These are phyloP conservation scores for Malacoraja senta DNA, from an alignment of 2,797 vertebrate genomes.

Conservation along the genomic window DNA sequence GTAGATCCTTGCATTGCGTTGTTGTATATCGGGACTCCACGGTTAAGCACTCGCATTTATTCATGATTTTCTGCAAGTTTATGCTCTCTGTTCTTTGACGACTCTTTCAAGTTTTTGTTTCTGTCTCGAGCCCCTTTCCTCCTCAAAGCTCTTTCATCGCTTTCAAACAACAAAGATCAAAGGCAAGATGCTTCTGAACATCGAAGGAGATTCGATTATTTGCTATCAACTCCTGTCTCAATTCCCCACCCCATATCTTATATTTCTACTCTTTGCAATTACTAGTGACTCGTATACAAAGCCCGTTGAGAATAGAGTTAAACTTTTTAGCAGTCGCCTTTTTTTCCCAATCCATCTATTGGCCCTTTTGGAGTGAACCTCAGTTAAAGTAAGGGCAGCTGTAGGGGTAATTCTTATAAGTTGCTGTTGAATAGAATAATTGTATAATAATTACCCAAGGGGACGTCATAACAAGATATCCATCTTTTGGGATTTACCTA, in stretches of 20 bases:
- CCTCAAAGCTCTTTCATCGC: not conserved
- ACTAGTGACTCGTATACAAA: not conserved
- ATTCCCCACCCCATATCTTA: not conserved
- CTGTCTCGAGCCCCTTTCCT: not conserved
- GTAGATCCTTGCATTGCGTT: not conserved
- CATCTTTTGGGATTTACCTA: slow-evolving; percentile 2
- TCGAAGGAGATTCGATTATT: not conserved
- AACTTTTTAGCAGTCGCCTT: not conserved
- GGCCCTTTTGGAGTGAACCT: not conserved
- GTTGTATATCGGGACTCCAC: no score
- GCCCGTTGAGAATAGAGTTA: not conserved
- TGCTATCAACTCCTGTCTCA: not conserved
- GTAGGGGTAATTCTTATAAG: not conserved
- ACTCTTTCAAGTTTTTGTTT: not conserved
- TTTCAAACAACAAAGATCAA: not conserved
- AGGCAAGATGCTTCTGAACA: not conserved
- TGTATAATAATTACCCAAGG: not conserved
- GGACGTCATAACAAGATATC: not conserved
- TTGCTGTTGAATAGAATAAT: slow-evolving; percentile 18
- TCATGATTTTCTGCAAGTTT: not conserved
- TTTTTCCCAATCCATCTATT: not conserved
- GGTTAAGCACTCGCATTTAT: not conserved
- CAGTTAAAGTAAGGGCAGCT: not conserved
- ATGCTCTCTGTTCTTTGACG: not conserved
- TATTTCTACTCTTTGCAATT: not conserved